A percentile compares a stretch with the other conserved stretches of the same genome.
These are phyloP conservation scores for Dicrostonyx torquatus DNA, from an alignment of 2,797 vertebrate genomes.

Conservation along the genomic window DNA sequence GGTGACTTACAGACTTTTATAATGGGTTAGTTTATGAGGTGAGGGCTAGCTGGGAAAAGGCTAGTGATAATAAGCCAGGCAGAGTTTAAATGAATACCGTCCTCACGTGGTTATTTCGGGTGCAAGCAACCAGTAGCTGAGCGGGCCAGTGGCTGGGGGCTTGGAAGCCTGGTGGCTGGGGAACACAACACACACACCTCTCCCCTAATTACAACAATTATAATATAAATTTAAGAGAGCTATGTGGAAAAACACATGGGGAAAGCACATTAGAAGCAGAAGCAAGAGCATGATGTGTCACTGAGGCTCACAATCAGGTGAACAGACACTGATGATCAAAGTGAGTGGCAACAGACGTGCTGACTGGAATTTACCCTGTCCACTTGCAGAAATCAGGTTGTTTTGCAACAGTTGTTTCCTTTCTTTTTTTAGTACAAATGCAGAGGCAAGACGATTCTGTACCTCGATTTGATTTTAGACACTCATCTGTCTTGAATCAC, in stretches of 20 bases:
- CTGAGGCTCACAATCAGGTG: background rate
- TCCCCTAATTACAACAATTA: too few species aligned
- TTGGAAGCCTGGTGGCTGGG: too few species aligned
- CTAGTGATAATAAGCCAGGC: too few species aligned
- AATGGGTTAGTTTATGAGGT: too few species aligned
- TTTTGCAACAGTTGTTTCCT: background rate
- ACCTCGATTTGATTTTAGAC: background rate
- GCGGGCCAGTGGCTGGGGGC: too few species aligned
- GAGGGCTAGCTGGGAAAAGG: too few species aligned
- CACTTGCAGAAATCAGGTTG: background rate
- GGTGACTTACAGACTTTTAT: too few species aligned
- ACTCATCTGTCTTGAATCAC: background rate
- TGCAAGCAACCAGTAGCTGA: too few species aligned
- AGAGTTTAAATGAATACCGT: too few species aligned
- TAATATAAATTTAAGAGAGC: background rate
- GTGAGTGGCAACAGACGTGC: background rate
- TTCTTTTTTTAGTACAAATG: too few species aligned
- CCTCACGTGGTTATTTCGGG: too few species aligned
- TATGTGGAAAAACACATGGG: background rate
- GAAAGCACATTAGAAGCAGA: background rate
- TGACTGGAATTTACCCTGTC: background rate
- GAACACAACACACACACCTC: too few species aligned
- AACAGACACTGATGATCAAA: background rate
- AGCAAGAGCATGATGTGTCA: background rate
- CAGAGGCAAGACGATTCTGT: background rate